Percentiles rank a stretch among this genome's conserved stretches.
These are phyloP conservation scores for Gorsachius goisagi DNA, from an alignment of 2,113 vertebrate genomes.

Conservation along the genomic window DNA sequence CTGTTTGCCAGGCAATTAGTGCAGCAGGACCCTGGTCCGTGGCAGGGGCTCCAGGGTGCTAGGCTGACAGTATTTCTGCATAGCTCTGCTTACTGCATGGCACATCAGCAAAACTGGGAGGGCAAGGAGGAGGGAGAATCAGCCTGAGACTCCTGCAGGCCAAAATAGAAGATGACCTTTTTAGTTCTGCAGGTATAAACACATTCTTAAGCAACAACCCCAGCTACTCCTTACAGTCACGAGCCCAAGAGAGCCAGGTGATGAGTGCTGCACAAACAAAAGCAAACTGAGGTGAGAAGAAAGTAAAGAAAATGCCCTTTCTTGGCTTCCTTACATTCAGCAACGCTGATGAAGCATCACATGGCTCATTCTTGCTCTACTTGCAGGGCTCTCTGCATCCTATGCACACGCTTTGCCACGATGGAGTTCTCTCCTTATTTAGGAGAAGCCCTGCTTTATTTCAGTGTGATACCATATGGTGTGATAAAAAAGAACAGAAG, in stretches of 20 bases:
- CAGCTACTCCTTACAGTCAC: not conserved
- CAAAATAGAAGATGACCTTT: conserved; percentile 57
- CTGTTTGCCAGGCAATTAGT: not conserved
- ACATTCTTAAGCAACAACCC: conserved; percentile 28
- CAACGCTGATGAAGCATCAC: not conserved
- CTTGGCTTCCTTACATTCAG: not conserved
- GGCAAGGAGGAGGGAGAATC: not conserved
- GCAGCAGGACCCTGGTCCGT: not conserved
- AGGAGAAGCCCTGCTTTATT: conserved; percentile 47
- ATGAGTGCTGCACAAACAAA: not conserved
- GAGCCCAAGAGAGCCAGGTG: conserved; percentile 30
- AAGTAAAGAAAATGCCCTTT: not conserved
- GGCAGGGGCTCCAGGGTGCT: not conserved
- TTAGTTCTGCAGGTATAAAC: conserved; percentile 45
- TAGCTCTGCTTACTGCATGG: conserved; percentile 21
- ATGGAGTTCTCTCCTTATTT: not conserved
- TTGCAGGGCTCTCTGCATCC: not conserved
- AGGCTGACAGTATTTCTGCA: not conserved
- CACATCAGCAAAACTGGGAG: conserved; percentile 35
- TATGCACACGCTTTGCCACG: not conserved
- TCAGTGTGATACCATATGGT: conserved; percentile 43
- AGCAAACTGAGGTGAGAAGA: not conserved
- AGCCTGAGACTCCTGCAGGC: conserved; percentile 37
- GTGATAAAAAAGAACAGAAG: conserved; percentile 44
- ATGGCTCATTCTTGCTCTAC: not conserved